Conservation (phyloP, 2,888 invertebrate genomes). For the Rhodophaea formosa region DNA sequence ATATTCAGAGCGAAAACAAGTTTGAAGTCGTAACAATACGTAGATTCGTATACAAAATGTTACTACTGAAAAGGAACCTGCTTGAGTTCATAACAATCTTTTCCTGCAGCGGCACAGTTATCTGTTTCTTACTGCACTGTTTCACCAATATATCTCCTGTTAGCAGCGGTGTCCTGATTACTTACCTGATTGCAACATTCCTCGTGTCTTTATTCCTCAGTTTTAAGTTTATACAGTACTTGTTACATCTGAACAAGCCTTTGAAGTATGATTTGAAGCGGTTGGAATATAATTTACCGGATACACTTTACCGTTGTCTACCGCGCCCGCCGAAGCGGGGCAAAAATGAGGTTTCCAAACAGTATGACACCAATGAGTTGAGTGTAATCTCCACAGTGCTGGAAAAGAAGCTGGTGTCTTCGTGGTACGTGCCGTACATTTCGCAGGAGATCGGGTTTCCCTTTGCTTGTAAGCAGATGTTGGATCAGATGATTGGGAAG, state of each 20-base stretch:
- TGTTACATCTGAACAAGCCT: conserved; percentile 77
- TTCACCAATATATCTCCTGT: conserved; percentile 67
- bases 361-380: conserved; percentile 71
- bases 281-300: conserved; percentile 50
- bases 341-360: conserved; percentile 42
- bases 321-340: conserved; percentile 39
- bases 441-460: conserved; percentile 76
- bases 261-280: conserved; percentile 68
- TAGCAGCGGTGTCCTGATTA: conserved; percentile 66
- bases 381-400: conserved; percentile 73
- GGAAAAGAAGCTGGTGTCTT: conserved; percentile 69
- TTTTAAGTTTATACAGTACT: conserved; percentile 77
- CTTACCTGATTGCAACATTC: conserved; percentile 64
- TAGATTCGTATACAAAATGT: conserved; percentile 43
- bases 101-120: conserved; percentile 52
- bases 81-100: conserved; percentile 56
- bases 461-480: conserved; percentile 74
- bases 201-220: conserved; percentile 69
- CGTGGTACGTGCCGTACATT: conserved; percentile 73
- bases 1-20: conserved; percentile 7
- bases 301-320: conserved; percentile 45
- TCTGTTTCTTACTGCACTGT: conserved; percentile 59
- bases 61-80: conserved; percentile 60
- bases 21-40: background rate
- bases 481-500: conserved; percentile 74